Conservation (phyloP, 2,797 vertebrate species). For the Pseudochaenichthys georgianus region DNA sequence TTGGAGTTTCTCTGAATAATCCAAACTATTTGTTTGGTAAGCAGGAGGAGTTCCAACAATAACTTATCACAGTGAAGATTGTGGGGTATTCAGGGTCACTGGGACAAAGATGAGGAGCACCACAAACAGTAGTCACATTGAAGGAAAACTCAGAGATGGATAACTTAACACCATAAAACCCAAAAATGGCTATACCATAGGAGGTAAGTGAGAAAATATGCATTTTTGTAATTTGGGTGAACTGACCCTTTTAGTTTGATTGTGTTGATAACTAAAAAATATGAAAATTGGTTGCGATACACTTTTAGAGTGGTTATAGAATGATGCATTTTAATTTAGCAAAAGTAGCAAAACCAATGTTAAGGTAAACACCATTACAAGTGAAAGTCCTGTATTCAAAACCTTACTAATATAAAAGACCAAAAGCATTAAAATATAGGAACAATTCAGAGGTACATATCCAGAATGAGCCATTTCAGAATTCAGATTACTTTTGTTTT, state of each 20-base stretch:
- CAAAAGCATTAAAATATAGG: too few relatives aligned
- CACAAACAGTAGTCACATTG: neutral
- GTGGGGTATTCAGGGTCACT: neutral
- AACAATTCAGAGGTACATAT: too few relatives aligned
- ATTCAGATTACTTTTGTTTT: neutral
- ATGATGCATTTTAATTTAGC: neutral
- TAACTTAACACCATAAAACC: neutral
- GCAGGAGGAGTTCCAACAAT: neutral
- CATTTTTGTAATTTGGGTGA: slow-evolving; percentile 14
- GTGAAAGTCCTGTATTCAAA: too few relatives aligned
- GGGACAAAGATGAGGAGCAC: slow-evolving; percentile 6
- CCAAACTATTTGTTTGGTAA: neutral
- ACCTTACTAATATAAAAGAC: too few relatives aligned
- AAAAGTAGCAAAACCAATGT: neutral
- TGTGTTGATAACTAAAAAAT: neutral
- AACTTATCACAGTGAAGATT: neutral
- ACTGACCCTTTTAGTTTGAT: slow-evolving; percentile 4
- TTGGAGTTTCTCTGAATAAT: slow-evolving; percentile 1
- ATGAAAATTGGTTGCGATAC: neutral
- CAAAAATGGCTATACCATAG: neutral
- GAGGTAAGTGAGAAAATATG: neutral
- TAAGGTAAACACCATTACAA: too few relatives aligned
- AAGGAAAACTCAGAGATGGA: neutral
- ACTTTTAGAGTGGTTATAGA: neutral
- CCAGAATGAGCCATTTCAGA: too few relatives aligned